Evolutionary conservation across 2,888 invertebrate genomes (phyloP), one percentile per base, ranked within the genome.

Genomic region (Temnothorax unifasciatus): DNA sequence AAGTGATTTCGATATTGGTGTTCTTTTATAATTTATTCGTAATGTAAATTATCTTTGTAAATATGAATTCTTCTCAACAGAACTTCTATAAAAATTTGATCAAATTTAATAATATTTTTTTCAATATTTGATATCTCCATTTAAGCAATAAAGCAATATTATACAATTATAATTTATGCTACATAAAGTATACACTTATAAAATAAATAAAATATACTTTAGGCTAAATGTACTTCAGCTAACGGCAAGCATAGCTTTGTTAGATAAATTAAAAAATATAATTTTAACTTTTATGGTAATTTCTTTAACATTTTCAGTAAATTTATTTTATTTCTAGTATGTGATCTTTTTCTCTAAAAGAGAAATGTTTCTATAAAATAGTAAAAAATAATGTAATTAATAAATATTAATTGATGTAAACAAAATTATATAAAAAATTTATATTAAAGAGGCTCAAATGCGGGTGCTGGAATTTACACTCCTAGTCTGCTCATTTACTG

Each of bases 391-490:
- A 63, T 44, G 1, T 76, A 52, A 52, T 57, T 76, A 52, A 52
- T 57, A 69, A 57, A 57, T 47, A 41, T 76, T 41, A 71, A 44
- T 29, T 50, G 3, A 8, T 57, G 5, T 21, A 21, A 15, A 15
- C 9, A 57, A 54, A 69, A n/a, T 54, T 54, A 15, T 29, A 29
- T 29, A 29, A 29, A 29, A 29, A 29, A 29, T 29, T 29, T 29
- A 3, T 2, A 41, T 38, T n/a, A 73, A n/a, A 41, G 18, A 13
- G 15, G 21, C 2, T 52, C 0, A 79, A 82, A 88, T 89, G 88
- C 52, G 47, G 21, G 61, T 81, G 25, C 57, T 87, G 18, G 50
- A 73, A 38, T 68, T 86, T 13, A 88, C 84, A 64, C 85, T 89
- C 15, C 21, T 71, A 41, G 66, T 88, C n/a, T 85, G 85, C 5